Evolutionary conservation across 64 coral and sea anemone species (phyloP).

Genomic region (Montipora cactus): DNA sequence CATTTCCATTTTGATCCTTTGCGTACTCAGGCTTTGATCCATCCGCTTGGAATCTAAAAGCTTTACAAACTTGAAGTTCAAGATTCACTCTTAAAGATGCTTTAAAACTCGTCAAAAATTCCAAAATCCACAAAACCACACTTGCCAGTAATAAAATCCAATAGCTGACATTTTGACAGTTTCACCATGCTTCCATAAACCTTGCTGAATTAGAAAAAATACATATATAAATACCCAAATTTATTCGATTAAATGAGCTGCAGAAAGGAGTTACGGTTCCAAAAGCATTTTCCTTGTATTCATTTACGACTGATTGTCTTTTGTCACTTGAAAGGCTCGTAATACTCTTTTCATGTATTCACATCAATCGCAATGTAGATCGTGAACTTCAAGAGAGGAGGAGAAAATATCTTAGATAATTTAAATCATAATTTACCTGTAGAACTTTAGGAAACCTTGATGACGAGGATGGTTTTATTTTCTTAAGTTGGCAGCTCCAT

Average conservation of each 20-base stretch:
- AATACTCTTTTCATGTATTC: background rate
- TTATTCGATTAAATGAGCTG: background rate
- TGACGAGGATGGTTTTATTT: background rate
- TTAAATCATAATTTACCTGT: conserved; percentile 3
- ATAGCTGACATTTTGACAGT: background rate
- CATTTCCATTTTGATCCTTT: background rate
- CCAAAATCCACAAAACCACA: background rate
- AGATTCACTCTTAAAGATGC: background rate
- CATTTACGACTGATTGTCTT: too few species aligned
- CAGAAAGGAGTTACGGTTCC: background rate
- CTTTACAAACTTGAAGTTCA: background rate
- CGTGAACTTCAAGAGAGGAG: background rate
- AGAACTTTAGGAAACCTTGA: background rate
- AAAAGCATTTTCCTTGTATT: too few species aligned
- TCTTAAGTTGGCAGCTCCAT: background rate
- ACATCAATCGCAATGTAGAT: background rate
- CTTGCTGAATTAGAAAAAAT: too few species aligned
- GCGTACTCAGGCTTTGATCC: background rate
- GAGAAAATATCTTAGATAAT: conserved; percentile 19
- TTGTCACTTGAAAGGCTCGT: too few species aligned
- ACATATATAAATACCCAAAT: conserved; percentile 8
- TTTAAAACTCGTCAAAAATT: background rate
- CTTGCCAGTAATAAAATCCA: too few species aligned
- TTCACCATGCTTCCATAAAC: background rate
- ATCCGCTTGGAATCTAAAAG: background rate